These are phyloP conservation scores for Siphlonurus alternatus DNA, from an alignment of 2,888 invertebrate genomes.

Conservation along the genomic window DNA sequence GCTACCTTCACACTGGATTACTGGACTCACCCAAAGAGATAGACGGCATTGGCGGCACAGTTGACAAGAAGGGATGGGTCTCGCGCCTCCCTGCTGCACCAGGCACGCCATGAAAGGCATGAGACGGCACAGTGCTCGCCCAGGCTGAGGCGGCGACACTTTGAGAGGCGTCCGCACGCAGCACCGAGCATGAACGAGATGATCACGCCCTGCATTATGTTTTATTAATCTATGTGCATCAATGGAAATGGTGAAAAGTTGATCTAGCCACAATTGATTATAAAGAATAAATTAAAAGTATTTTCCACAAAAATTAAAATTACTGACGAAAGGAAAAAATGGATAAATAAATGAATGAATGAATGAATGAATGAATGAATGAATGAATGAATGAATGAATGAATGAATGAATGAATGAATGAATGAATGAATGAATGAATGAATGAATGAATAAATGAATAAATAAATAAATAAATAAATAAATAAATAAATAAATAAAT, in stretches of 20 bases:
- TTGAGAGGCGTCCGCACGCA: constrained; percentile 46
- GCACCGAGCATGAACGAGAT: constrained; percentile 52
- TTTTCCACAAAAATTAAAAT: too few relatives aligned
- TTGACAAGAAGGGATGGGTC: constrained; percentile 62
- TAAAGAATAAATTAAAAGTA: too few relatives aligned
- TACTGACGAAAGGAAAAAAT: too few relatives aligned
- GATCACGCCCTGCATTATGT: constrained; percentile 40
- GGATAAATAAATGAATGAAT: too few relatives aligned
- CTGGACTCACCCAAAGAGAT: constrained; percentile 37
- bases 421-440: too few relatives aligned
- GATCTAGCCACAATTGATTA: not conserved
- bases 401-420: too few relatives aligned
- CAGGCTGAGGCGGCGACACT: constrained; percentile 40
- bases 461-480: too few relatives aligned
- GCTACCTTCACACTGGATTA: too few relatives aligned
- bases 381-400: too few relatives aligned
- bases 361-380: too few relatives aligned
- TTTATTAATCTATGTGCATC: constrained; percentile 6
- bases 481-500: constrained; percentile 6
- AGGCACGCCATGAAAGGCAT: constrained; percentile 59
- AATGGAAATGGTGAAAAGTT: not conserved
- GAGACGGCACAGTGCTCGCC: constrained; percentile 48
- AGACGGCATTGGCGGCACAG: constrained; percentile 55
- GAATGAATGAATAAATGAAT: too few relatives aligned
- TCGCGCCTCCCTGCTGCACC: constrained; percentile 59